Evolutionary conservation across 2,797 vertebrate genomes (phyloP).

Genomic region (Dallia pectoralis): DNA sequence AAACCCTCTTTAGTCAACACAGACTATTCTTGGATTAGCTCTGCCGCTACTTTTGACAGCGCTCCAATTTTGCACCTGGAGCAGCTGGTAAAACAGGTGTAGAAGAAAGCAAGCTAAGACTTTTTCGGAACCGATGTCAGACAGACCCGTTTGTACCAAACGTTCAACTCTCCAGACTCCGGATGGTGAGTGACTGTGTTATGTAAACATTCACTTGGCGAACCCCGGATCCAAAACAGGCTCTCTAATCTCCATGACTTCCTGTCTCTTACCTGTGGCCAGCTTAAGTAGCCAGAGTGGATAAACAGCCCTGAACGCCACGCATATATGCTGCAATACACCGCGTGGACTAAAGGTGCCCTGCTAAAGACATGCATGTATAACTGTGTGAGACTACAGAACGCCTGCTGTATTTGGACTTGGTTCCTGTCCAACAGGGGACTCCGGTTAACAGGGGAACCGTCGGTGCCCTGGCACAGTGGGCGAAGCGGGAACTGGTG

Average conservation of each 20-base stretch:
- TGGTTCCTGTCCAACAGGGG: background rate
- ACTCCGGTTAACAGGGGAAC: background rate
- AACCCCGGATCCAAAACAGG: background rate
- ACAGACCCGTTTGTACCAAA: background rate
- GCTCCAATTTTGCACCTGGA: constrained; percentile 6
- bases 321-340: background rate
- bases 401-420: background rate
- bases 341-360: background rate
- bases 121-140: background rate
- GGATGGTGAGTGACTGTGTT: background rate
- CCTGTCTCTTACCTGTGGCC: background rate
- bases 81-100: background rate
- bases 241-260: background rate
- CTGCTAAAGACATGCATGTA: background rate
- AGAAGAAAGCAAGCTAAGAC: background rate
- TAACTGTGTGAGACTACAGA: background rate
- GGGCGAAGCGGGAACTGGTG: background rate
- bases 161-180: background rate
- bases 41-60: constrained; percentile 8
- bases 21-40: constrained; percentile 26
- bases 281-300: background rate
- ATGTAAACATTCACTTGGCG: background rate
- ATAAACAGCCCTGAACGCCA: background rate
- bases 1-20: constrained; percentile 30
- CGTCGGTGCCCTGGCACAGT: background rate